These are phyloP conservation scores for Ahaetulla prasina DNA, from an alignment of 2,113 vertebrate species.

Conservation along the genomic window DNA sequence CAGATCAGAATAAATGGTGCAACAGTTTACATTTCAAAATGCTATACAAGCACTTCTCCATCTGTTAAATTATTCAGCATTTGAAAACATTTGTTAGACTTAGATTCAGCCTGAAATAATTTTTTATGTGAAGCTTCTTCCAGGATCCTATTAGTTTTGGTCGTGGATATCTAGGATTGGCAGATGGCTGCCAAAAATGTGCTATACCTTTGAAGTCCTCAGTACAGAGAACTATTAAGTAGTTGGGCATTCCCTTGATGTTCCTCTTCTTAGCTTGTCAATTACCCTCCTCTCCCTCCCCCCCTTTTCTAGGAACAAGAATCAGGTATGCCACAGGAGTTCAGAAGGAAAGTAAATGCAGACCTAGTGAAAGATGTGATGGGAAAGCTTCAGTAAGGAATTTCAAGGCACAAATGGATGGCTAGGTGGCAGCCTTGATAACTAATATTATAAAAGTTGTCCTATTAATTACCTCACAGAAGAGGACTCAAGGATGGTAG, in stretches of 20 bases:
- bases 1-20: constrained; percentile 16
- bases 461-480: background rate
- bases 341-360: background rate
- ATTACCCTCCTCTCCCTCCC: background rate
- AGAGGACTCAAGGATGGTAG: background rate
- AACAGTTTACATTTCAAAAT: constrained; percentile 31
- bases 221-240: background rate
- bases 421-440: background rate
- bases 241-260: background rate
- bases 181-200: background rate
- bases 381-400: background rate
- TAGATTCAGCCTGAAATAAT: background rate
- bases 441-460: background rate
- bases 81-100: constrained; percentile 12
- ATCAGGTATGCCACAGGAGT: background rate
- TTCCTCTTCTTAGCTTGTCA: background rate
- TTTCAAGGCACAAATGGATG: background rate
- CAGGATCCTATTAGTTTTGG: background rate
- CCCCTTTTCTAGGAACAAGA: background rate
- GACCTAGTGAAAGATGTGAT: too few species aligned
- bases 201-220: background rate
- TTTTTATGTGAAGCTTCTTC: background rate
- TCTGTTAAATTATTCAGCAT: constrained; percentile 9
- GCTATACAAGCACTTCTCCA: constrained; percentile 31
- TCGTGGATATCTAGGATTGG: background rate